Conservation (phyloP, 2,797 vertebrate species). For the Tympanoctomys barrerae region DNA sequence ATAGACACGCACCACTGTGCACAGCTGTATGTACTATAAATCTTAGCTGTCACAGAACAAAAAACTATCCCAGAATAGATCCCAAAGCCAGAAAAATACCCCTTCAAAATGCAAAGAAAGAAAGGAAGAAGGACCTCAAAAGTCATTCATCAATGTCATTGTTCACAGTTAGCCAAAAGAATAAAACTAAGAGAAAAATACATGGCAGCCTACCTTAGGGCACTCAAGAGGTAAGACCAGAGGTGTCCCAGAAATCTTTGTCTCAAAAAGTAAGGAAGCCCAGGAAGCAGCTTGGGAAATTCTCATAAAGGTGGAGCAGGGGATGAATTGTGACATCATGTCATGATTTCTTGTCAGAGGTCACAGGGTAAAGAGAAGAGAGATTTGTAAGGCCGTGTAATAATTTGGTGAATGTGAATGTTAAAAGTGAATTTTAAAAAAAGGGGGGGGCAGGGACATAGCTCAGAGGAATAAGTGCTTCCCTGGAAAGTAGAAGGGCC, state of each 20-base stretch:
- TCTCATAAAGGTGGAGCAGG: slow-evolving; percentile 39
- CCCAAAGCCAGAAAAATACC: slow-evolving; percentile 21
- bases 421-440: slow-evolving; percentile 41
- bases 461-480: too few species aligned
- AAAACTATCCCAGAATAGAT: neutral
- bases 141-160: slow-evolving; percentile 28
- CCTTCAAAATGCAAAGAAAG: slow-evolving; percentile 25
- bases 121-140: slow-evolving; percentile 17
- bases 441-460: too few species aligned
- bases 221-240: neutral
- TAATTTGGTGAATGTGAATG: slow-evolving; percentile 45
- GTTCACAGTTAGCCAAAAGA: slow-evolving; percentile 41
- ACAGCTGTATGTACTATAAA: neutral
- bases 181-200: neutral
- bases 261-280: neutral
- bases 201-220: slow-evolving; percentile 6
- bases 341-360: slow-evolving; percentile 56
- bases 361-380: slow-evolving; percentile 5
- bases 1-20: neutral
- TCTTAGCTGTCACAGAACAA: slow-evolving; percentile 7
- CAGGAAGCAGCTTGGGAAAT: slow-evolving; percentile 8
- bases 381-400: slow-evolving; percentile 28
- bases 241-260: neutral
- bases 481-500: too few species aligned
- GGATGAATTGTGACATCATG: slow-evolving; percentile 74